These are phyloP conservation scores for Tricholauxania praeusta DNA, from an alignment of 2,888 invertebrate species.

Conservation along the genomic window DNA sequence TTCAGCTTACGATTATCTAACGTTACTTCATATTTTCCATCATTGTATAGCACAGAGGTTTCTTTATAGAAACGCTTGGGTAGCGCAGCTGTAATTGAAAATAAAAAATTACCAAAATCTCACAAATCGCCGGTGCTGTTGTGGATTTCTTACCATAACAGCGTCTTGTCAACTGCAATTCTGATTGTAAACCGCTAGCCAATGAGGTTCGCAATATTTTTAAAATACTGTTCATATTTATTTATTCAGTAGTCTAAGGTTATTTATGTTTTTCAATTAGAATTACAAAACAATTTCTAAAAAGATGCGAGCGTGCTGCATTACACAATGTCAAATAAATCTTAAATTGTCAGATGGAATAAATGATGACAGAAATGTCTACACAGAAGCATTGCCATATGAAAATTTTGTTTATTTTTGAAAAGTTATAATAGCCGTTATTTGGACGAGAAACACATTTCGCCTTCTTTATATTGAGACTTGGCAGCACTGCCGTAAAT, in stretches of 20 bases:
- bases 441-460: too few species aligned
- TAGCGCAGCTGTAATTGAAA: conserved; percentile 60
- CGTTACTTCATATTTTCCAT: conserved; percentile 84
- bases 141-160: conserved; percentile 50
- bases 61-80: conserved; percentile 81
- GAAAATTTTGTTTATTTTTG: neutral
- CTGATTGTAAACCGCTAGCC: conserved; percentile 19
- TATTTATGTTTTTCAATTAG: conserved; percentile 4
- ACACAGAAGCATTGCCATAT: conserved; percentile 11
- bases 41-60: conserved; percentile 78
- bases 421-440: too few species aligned
- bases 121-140: neutral
- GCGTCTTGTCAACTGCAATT: conserved; percentile 44
- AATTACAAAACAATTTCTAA: too few species aligned
- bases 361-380: neutral
- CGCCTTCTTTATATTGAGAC: too few species aligned
- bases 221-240: conserved; percentile 41
- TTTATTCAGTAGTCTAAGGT: conserved; percentile 30
- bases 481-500: too few species aligned
- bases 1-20: conserved; percentile 90
- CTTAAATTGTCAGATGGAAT: too few species aligned
- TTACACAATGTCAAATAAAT: neutral
- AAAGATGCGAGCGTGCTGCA: neutral
- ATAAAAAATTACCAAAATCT: conserved; percentile 38
- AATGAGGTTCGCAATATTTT: conserved; percentile 42